Percentiles rank a stretch among this genome's conserved stretches.
These are phyloP conservation scores for Patagioenas fasciata DNA, from an alignment of 2,113 vertebrate species.

Conservation along the genomic window DNA sequence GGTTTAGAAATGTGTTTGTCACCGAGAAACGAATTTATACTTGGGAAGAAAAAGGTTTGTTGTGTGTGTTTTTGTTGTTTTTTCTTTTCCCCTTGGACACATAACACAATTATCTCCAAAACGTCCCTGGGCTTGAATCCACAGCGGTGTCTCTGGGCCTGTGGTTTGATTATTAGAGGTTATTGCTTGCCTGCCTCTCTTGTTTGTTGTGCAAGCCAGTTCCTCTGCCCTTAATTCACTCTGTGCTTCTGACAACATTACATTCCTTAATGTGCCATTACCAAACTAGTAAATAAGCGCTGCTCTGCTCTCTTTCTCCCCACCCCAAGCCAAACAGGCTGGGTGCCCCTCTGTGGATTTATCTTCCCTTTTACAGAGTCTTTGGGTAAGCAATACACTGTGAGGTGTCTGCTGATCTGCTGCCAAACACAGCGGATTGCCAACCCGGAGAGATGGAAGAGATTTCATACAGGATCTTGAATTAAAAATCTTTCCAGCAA, in stretches of 20 bases:
- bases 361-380: not conserved
- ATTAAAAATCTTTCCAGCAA: not conserved
- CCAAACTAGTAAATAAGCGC: not conserved
- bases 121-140: not conserved
- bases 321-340: not conserved
- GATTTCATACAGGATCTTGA: not conserved
- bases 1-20: slow-evolving; percentile 35
- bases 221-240: slow-evolving; percentile 38
- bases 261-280: not conserved
- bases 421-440: not conserved
- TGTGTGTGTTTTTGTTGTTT: not conserved
- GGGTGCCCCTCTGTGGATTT: not conserved
- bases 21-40: slow-evolving; percentile 14
- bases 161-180: not conserved
- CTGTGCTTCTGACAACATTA: not conserved
- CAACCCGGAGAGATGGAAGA: not conserved
- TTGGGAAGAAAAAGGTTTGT: not conserved
- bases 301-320: not conserved
- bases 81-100: not conserved
- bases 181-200: not conserved
- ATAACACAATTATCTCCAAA: not conserved
- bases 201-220: slow-evolving; percentile 25
- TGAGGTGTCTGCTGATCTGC: not conserved
- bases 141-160: not conserved
- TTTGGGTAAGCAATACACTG: not conserved